Conservation (phyloP, 2,113 vertebrate species). For the Oreochromis niloticus region DNA sequence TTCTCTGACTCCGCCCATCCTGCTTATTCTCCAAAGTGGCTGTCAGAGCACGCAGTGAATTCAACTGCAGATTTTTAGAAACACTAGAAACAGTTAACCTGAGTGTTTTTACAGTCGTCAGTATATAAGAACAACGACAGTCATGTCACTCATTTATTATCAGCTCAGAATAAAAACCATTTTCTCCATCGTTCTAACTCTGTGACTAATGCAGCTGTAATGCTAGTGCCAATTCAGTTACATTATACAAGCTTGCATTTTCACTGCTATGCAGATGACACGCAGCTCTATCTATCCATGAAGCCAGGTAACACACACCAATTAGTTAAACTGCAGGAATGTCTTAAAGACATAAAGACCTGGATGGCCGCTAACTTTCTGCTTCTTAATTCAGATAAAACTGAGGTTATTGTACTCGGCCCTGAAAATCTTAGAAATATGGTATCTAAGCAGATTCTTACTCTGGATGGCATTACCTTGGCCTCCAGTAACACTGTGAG, state of each 20-base stretch:
- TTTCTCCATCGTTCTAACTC: background rate
- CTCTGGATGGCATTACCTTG: too few relatives aligned
- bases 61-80: background rate
- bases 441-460: background rate
- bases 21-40: background rate
- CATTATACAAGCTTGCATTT: background rate
- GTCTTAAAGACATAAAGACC: background rate
- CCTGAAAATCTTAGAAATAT: fast-evolving
- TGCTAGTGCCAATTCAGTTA: background rate
- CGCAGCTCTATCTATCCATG: background rate
- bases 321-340: background rate
- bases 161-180: background rate
- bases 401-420: background rate
- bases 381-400: fast-evolving
- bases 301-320: background rate
- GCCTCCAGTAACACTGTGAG: too few relatives aligned
- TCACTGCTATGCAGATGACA: fast-evolving
- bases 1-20: background rate
- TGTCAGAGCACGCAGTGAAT: background rate
- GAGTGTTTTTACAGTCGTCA: background rate
- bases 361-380: background rate
- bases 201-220: background rate
- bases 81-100: background rate
- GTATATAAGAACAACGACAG: background rate
- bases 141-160: background rate